Evolutionary conservation across 2,888 invertebrate genomes (phyloP), one percentile per base, ranked within the genome.

Genomic region (Torymus auratus): DNA sequence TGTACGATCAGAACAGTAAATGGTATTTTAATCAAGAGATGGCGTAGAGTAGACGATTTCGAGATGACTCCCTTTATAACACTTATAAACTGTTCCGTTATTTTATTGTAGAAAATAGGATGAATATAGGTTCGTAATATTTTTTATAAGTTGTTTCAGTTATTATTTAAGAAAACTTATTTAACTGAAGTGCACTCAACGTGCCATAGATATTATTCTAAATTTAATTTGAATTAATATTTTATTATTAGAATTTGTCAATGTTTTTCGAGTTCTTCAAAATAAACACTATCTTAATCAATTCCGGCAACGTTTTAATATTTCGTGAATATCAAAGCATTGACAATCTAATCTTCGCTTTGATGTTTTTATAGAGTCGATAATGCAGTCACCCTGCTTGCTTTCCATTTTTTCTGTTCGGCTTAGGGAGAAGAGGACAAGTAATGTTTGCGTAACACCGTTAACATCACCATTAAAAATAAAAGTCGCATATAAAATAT

Each of bases 241-340:
- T 41, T 10, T 7, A 7, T 41, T 41, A 41, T 41, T 41, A 7
- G 41, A 41, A 41, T 41, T 41, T 41, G 5, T 41, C 7, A 41
- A 41, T 41, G 7, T 41, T 41, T 41, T 41, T 41, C 7, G 41
- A 41, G 41, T 41, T 41, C 41, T 7, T 41, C 41, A 7, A 41
- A 41, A 41, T 41, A 41, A 41, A 53, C n/a, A 14, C 20, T 58
- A 28, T 71, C 17, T 17, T 50, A 12, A 28, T n/a, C 11, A 15
- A 15, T 74, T 74, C 65, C 58, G 65, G 58, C 50, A 74, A 74
- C 58, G 20, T 74, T 74, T 58, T 14, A 62, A 64, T 23, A 74
- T 74, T 67, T 74, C 56, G 65, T 58, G 56, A 65, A 74, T 65
- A 74, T 56, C 65, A 17, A 41, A 74, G 50, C 41, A 65, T 74